phyloP scores from a whole-genome alignment of 2,797 vertebrate genomes.

The Bradypodion pumilum region DNA sequence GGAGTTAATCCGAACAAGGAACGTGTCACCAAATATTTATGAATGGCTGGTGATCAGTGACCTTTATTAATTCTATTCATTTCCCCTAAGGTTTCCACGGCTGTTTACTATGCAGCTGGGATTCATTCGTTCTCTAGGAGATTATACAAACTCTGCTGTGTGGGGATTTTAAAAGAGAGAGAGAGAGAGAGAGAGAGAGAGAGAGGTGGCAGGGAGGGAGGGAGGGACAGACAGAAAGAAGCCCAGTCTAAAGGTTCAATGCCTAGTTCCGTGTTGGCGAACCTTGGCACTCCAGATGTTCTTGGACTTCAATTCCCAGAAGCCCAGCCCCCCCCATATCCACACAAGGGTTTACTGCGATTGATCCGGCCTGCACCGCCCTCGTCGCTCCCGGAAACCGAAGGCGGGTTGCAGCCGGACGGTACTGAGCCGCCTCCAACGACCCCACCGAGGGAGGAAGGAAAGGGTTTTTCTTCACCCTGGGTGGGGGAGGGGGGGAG shows the following conservation, averaged over 20 bases:
- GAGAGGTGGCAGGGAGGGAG: not conserved
- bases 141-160: not conserved
- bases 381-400: conserved; percentile 27
- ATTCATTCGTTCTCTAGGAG: not conserved
- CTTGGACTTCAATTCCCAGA: no score
- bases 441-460: no score
- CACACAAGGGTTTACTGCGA: no score
- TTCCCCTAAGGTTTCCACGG: not conserved
- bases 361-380: conserved; percentile 19
- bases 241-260: not conserved
- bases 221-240: not conserved
- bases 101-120: not conserved
- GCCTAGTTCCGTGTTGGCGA: no score
- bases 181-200: no score
- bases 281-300: no score
- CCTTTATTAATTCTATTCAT: conserved; percentile 17
- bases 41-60: conserved; percentile 4
- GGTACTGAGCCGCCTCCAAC: no score
- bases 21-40: not conserved
- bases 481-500: no score
- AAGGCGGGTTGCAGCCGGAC: no score
- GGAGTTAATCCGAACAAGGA: not conserved
- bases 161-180: not conserved
- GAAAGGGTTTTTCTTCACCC: no score
- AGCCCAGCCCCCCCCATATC: no score